Evolutionary conservation across 1,140 invertebrate genomes (phyloP).

Genomic region (Zeugodacus cucurbitae): DNA sequence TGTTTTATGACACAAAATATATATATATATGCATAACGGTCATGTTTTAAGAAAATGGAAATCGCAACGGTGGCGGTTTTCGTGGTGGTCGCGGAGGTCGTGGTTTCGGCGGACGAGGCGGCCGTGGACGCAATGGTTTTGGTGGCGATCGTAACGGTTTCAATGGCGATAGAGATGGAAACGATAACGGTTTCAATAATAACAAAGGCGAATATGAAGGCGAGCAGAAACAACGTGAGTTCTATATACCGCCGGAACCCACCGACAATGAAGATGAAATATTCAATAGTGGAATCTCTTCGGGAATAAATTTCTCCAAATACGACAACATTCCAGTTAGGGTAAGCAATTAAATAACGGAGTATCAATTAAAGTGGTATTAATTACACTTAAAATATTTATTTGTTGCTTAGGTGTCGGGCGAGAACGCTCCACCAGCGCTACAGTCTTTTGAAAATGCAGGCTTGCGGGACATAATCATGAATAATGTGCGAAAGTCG

Average conservation of each 20-base stretch:
- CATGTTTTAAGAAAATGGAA: slow-evolving; percentile 13
- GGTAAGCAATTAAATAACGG: slow-evolving; percentile 65
- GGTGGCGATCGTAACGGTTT: slow-evolving; percentile 41
- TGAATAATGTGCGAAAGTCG: slow-evolving; percentile 83
- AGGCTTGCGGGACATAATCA: slow-evolving; percentile 74
- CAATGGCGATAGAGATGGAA: slow-evolving; percentile 47
- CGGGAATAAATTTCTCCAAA: slow-evolving; percentile 91
- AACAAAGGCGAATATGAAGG: slow-evolving; percentile 48
- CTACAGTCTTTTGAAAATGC: slow-evolving; percentile 79
- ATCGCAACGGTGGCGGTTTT: slow-evolving; percentile 43
- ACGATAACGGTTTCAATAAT: slow-evolving; percentile 55
- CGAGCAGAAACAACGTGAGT: slow-evolving; percentile 68
- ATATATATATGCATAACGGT: neutral
- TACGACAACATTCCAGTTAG: slow-evolving; percentile 86
- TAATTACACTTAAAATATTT: neutral
- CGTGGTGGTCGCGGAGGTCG: slow-evolving; percentile 42
- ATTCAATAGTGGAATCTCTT: slow-evolving; percentile 76
- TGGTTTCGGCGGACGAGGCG: slow-evolving; percentile 45
- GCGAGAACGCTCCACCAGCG: slow-evolving; percentile 67
- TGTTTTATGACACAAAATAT: no score
- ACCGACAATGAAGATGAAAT: slow-evolving; percentile 77
- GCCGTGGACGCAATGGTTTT: slow-evolving; percentile 43
- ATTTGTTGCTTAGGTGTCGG: slow-evolving; percentile 52
- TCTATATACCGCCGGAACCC: slow-evolving; percentile 86
- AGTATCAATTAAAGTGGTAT: no score